Percentiles rank a stretch among this genome's conserved stretches.
Evolutionary conservation across 2,113 vertebrate genomes (phyloP).

Genomic region (Colistium nudipinnis): DNA sequence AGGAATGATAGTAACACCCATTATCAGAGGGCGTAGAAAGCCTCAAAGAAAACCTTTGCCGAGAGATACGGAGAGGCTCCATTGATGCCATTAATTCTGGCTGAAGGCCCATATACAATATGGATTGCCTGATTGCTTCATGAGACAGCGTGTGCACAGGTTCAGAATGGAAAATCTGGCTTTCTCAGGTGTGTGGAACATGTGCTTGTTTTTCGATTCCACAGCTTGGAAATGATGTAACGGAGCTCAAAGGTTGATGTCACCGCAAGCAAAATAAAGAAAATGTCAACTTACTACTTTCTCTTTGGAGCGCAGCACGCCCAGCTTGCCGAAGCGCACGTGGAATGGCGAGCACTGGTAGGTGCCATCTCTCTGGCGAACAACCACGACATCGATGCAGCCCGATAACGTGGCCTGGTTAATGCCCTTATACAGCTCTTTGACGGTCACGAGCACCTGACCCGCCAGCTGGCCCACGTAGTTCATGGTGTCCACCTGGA

Average conservation of each 20-base stretch:
- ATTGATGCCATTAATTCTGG: background rate
- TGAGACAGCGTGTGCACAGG: too few relatives aligned
- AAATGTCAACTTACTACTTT: slow-evolving; percentile 90
- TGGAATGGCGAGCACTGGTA: slow-evolving; percentile 97
- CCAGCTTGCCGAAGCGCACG: slow-evolving; percentile 96
- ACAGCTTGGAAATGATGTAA: too few relatives aligned
- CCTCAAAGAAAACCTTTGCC: too few relatives aligned
- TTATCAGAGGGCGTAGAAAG: slow-evolving; percentile 1
- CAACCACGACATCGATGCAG: slow-evolving; percentile 97
- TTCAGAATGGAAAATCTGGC: too few relatives aligned
- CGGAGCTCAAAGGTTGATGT: too few relatives aligned
- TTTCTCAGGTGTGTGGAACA: too few relatives aligned
- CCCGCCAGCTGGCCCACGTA: slow-evolving; percentile 98
- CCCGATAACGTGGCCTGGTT: slow-evolving; percentile 97
- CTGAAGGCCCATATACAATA: background rate
- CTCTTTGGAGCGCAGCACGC: slow-evolving; percentile 95
- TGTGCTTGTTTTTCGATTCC: too few relatives aligned
- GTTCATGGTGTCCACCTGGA: slow-evolving; percentile 95
- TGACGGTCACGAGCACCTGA: slow-evolving; percentile 96
- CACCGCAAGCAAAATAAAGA: background rate
- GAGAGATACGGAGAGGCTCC: slow-evolving; percentile 1
- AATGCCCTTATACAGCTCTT: slow-evolving; percentile 97
- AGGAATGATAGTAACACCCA: slow-evolving; percentile 3
- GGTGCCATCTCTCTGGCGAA: slow-evolving; percentile 91
- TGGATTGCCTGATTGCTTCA: background rate